Evolutionary conservation across 2,797 vertebrate species (phyloP).

Genomic region (Pyrrhura leucotis): DNA sequence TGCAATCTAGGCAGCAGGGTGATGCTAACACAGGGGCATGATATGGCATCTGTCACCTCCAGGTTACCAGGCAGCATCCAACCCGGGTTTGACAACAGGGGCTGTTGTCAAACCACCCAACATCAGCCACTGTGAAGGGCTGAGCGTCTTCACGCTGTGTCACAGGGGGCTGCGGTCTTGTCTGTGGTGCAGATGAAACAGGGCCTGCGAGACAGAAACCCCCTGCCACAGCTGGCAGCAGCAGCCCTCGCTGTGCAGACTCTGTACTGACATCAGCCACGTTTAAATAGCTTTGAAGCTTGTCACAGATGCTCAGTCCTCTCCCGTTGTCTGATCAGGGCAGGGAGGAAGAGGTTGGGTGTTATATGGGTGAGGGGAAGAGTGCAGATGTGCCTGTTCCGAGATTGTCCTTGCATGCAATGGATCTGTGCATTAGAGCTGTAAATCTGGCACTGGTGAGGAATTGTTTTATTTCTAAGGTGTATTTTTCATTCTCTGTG

Average conservation of each 20-base stretch:
- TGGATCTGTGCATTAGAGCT: not conserved
- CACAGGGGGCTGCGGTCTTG: not conserved
- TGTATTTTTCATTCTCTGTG: not conserved
- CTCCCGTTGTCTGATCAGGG: not conserved
- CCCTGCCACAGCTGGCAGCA: not conserved
- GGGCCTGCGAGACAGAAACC: not conserved
- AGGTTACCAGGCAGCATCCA: not conserved
- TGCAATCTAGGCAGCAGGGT: not conserved
- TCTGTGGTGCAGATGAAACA: not conserved
- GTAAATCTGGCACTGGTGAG: not conserved
- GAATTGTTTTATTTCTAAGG: not conserved
- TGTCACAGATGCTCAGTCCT: not conserved
- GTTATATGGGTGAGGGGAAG: not conserved
- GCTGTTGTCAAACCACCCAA: not conserved
- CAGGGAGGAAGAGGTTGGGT: not conserved
- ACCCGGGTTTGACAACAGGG: not conserved
- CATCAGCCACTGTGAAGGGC: not conserved
- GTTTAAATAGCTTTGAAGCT: not conserved
- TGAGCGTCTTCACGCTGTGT: not conserved
- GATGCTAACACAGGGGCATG: not conserved
- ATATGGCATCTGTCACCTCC: not conserved
- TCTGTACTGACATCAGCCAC: not conserved
- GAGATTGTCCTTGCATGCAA: accelerated
- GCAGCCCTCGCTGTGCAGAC: not conserved
- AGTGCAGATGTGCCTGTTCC: accelerated